These are phyloP conservation scores for Rhineura floridana DNA, from an alignment of 2,113 vertebrate genomes.

Conservation along the genomic window DNA sequence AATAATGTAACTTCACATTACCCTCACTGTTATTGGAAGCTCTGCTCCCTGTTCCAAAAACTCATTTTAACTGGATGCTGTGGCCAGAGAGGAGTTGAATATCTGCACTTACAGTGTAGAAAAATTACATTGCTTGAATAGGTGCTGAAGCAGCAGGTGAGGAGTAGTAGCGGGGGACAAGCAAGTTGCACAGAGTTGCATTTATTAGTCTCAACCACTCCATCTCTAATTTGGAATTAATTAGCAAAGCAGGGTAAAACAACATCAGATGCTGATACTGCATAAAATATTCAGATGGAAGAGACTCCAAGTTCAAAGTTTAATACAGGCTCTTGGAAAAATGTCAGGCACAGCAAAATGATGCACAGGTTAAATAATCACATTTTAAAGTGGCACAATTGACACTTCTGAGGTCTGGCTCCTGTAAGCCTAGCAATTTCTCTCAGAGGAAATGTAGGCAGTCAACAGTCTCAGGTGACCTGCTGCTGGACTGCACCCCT, in stretches of 20 bases:
- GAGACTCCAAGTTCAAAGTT: neutral
- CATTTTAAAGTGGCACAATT: neutral
- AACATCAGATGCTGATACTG: neutral
- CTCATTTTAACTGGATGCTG: neutral
- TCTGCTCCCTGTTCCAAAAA: neutral
- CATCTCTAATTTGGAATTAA: neutral
- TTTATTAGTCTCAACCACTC: no score
- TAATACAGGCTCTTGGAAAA: neutral
- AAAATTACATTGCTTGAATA: neutral
- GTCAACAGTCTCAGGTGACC: no score
- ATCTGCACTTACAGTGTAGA: accelerated
- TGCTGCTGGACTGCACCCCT: no score
- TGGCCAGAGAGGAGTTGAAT: neutral
- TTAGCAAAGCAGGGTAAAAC: neutral
- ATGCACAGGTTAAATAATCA: neutral
- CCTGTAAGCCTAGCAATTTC: neutral
- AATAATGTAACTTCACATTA: neutral
- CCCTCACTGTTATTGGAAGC: neutral
- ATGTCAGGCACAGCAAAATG: neutral
- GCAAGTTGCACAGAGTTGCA: no score
- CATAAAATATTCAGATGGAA: neutral
- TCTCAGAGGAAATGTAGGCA: neutral
- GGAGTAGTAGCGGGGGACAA: neutral
- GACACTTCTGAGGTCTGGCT: neutral
- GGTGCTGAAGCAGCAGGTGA: neutral